Evolutionary conservation across 2,113 vertebrate genomes (phyloP).

Genomic region (Budorcas taxicolor): DNA sequence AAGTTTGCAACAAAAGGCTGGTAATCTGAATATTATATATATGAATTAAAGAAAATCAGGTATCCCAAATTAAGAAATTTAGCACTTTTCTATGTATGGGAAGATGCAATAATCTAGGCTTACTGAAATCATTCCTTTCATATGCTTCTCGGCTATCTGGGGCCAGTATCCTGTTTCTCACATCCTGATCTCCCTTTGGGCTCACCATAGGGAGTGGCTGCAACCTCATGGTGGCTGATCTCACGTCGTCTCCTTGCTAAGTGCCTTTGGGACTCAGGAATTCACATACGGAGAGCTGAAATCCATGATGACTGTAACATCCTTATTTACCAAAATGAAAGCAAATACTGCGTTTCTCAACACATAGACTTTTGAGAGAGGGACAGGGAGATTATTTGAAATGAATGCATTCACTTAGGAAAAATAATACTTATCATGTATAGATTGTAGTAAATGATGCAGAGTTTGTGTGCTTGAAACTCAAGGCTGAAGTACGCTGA

Average conservation of each 20-base stretch:
- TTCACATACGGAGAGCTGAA: fast-evolving
- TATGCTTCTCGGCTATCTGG: neutral
- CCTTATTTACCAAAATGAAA: neutral
- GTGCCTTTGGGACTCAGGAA: neutral
- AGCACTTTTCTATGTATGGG: neutral
- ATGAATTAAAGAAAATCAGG: neutral
- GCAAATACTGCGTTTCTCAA: neutral
- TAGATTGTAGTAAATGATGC: neutral
- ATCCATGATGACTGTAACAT: neutral
- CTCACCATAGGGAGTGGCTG: neutral
- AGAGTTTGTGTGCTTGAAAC: neutral
- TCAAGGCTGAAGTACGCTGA: neutral
- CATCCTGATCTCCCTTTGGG: neutral
- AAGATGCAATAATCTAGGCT: neutral
- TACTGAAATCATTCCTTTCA: neutral
- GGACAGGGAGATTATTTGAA: neutral
- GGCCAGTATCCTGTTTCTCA: neutral
- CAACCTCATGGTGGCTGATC: neutral
- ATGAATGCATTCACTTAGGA: neutral
- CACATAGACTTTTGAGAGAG: neutral
- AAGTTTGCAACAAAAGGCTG: neutral
- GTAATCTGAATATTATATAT: neutral
- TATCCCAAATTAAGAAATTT: neutral
- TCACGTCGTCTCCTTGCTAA: neutral
- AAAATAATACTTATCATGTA: neutral